phyloP scores from a whole-genome alignment of 2,113 vertebrate genomes.

The Podarcis cretensis region DNA sequence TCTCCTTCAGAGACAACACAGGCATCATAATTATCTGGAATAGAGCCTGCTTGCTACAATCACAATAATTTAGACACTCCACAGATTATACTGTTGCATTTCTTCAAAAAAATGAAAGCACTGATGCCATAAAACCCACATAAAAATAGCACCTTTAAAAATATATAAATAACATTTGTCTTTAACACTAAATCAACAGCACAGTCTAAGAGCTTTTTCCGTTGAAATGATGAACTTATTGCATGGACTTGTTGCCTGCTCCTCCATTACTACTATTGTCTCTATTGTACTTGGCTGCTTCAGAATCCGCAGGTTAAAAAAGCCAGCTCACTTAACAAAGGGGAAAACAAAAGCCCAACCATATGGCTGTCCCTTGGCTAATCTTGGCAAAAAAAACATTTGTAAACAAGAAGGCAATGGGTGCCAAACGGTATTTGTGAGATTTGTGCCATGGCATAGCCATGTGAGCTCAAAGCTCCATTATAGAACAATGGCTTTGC shows the following conservation, averaged over 20 bases:
- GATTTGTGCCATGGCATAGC: too few relatives aligned
- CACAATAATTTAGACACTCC: constrained; percentile 30
- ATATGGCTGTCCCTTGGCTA: not conserved
- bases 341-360: not conserved
- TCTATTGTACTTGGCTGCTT: not conserved
- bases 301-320: too few relatives aligned
- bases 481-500: not conserved
- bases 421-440: not conserved
- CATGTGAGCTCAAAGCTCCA: too few relatives aligned
- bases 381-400: not conserved
- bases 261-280: not conserved
- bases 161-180: constrained; percentile 6
- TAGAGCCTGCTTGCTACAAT: constrained; percentile 23
- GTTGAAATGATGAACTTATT: not conserved
- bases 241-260: not conserved
- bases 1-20: constrained; percentile 25
- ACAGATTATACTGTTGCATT: too few relatives aligned
- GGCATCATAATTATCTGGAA: not conserved
- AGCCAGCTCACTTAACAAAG: too few relatives aligned
- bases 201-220: not conserved
- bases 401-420: not conserved
- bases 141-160: constrained; percentile 32
- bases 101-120: not conserved
- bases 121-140: not conserved
- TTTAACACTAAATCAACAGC: not conserved